Evolutionary conservation across 2,113 vertebrate genomes (phyloP), one percentile per base, ranked within the genome.

Genomic region (Mus spicilegus): DNA sequence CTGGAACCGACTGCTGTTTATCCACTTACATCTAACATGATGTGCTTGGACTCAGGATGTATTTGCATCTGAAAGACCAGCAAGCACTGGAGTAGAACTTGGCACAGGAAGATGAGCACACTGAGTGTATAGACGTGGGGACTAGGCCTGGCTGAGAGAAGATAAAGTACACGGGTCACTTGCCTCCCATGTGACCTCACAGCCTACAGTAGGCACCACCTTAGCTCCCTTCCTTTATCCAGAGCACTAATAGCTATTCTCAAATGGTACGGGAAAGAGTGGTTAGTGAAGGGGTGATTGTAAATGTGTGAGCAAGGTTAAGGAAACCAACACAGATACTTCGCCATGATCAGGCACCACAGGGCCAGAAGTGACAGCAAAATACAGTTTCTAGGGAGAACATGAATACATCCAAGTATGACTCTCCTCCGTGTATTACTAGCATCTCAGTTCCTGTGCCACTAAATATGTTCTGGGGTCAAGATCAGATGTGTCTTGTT

Each of bases 1-100:
- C 76, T 84, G 24, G 16, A 93, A 91, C 17, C 61, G 51, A 75
- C 75, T 54, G 70, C n/a, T 77, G 24, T 80, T 96, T 93, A 69
- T 46, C 85, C 58, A 58, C 14, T 80, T 81, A 91, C 30, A 8
- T 54, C 87, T 33, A 89, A 88, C 6, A 14, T 24, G 36, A 2
- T 91, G 16, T 56, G 42, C 82, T 95, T 91, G 58, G 46, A 36
- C 49, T 80, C 72, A 28, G 65, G 58, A 46, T n/a, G 24, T 16
- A 12, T 90, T 72, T 95, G 33, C 80, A 39, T 39, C 54, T 87
- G 36, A 69, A 36, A 49, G 67, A 67, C 42, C 7, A 49, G 51
- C n/a, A 90, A 78, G 63, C 67, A 16, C 63, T 58, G 56, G 58
- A 42, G 88, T 63, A 13, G 16, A 7, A 36, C 4, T 36, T 72